Conservation (phyloP, 2,888 invertebrate species). For the Agrotis segetum region DNA sequence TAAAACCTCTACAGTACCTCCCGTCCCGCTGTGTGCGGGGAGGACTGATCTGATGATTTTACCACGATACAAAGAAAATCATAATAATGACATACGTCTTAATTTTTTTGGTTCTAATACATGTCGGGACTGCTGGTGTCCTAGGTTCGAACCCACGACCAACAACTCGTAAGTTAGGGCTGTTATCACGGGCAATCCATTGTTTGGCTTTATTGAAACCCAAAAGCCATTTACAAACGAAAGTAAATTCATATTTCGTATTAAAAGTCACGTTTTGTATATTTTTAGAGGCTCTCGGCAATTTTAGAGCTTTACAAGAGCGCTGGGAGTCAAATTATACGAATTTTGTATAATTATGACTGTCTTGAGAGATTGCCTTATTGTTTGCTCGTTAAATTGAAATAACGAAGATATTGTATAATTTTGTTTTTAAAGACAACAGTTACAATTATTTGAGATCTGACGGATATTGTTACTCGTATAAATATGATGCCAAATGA, state of each 20-base stretch:
- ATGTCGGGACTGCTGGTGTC: too few relatives aligned
- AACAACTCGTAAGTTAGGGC: too few relatives aligned
- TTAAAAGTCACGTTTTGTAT: slow-evolving; percentile 25
- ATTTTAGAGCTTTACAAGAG: slow-evolving; percentile 4
- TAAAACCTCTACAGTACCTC: too few relatives aligned
- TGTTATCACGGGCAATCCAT: too few relatives aligned
- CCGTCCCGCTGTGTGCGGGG: too few relatives aligned
- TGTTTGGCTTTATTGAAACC: not conserved
- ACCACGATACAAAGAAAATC: too few relatives aligned
- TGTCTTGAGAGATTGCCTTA: not conserved
- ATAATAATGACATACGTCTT: too few relatives aligned
- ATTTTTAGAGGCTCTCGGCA: slow-evolving; percentile 9
- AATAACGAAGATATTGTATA: not conserved
- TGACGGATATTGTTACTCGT: slow-evolving; percentile 28
- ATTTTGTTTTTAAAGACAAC: slow-evolving; percentile 3
- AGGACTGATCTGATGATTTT: too few relatives aligned
- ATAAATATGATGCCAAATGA: not conserved
- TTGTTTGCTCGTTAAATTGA: slow-evolving; percentile 32
- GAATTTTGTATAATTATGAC: slow-evolving; percentile 30
- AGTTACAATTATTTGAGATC: not conserved
- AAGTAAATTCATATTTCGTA: slow-evolving; percentile 13
- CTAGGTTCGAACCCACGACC: too few relatives aligned
- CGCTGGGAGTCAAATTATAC: slow-evolving; percentile 31
- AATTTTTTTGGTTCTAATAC: too few relatives aligned
- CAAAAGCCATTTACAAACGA: not conserved